These are phyloP conservation scores for Chamaetylas fuelleborni DNA, from an alignment of 2,113 vertebrate genomes.

Conservation along the genomic window DNA sequence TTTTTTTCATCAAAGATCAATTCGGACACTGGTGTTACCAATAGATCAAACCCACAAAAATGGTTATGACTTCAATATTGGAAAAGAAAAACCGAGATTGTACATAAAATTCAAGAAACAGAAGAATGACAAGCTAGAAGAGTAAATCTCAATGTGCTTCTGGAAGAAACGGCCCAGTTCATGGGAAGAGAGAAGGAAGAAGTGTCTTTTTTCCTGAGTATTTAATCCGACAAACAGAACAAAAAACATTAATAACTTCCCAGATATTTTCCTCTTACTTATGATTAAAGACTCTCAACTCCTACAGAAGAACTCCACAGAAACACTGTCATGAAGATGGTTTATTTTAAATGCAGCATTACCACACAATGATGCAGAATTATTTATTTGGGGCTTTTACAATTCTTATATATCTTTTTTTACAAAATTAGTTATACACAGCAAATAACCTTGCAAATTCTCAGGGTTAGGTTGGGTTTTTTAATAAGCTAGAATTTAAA, in stretches of 20 bases:
- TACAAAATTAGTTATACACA: neutral
- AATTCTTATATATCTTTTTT: neutral
- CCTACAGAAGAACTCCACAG: neutral
- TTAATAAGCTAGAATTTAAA: neutral
- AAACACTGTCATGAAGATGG: neutral
- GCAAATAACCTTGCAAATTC: neutral
- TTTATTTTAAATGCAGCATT: neutral
- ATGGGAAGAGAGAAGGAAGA: neutral
- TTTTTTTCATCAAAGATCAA: neutral
- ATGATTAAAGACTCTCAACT: neutral
- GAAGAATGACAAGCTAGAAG: neutral
- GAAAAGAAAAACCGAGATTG: fast-evolving
- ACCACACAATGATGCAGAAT: neutral
- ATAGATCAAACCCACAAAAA: neutral
- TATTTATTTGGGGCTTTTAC: neutral
- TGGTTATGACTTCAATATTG: neutral
- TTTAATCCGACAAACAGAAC: neutral
- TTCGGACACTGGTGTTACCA: neutral
- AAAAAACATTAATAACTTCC: neutral
- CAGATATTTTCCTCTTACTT: neutral
- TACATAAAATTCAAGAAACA: neutral
- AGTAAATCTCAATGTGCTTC: neutral
- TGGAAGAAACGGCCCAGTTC: neutral
- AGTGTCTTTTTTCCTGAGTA: neutral
- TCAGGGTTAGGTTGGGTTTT: neutral